phyloP scores from a whole-genome alignment of 2,797 vertebrate genomes.

The Arrhamphus sclerolepis region DNA sequence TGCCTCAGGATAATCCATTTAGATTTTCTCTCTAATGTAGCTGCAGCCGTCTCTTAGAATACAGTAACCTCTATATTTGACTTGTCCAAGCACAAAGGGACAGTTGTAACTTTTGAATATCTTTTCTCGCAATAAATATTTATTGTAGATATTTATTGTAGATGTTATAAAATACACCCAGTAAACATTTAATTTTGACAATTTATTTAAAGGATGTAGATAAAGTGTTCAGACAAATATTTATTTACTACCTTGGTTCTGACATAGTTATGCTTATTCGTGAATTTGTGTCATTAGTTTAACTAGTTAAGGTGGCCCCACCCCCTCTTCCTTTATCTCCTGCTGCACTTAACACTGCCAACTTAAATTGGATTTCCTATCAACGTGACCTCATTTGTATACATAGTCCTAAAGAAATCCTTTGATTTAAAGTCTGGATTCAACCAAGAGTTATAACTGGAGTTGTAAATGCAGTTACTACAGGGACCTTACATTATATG shows the following conservation, averaged over 20 bases:
- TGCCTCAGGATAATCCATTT: constrained; percentile 84
- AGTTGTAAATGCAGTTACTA: too few relatives aligned
- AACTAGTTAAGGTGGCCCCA: constrained; percentile 6
- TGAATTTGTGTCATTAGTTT: constrained; percentile 36
- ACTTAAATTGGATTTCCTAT: constrained; percentile 50
- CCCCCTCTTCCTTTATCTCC: constrained; percentile 15
- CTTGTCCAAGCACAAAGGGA: constrained; percentile 16
- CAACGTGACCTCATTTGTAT: constrained; percentile 43
- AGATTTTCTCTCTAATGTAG: constrained; percentile 47
- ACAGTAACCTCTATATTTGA: constrained; percentile 27
- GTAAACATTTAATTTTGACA: background rate
- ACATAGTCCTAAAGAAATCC: background rate
- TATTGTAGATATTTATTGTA: too few relatives aligned
- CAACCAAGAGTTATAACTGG: too few relatives aligned
- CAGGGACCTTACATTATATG: too few relatives aligned
- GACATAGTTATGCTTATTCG: constrained; percentile 1
- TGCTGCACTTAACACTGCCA: constrained; percentile 27
- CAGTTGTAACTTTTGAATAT: constrained; percentile 3
- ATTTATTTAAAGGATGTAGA: background rate
- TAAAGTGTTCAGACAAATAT: background rate
- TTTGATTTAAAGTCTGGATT: too few relatives aligned
- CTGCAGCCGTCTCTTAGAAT: constrained; percentile 26
- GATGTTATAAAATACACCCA: background rate
- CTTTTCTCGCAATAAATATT: background rate
- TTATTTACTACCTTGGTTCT: constrained; percentile 3